Percentiles rank a stretch among this genome's conserved stretches.
phyloP scores from a whole-genome alignment of 2,888 invertebrate genomes.

The Anoncus sp. region DNA sequence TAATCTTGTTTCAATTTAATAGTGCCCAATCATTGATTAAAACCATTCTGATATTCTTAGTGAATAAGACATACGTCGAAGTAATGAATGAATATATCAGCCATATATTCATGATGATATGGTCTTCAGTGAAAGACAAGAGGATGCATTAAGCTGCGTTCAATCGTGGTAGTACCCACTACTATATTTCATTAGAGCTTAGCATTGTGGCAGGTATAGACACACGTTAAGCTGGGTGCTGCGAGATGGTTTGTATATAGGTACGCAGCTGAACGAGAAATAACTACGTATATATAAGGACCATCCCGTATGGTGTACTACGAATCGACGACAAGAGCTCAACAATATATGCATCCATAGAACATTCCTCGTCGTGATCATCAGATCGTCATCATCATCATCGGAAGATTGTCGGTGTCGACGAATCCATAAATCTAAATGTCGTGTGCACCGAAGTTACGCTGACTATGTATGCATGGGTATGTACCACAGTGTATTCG shows the following conservation, averaged over 20 bases:
- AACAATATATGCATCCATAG: slow-evolving; percentile 35
- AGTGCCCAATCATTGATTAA: neutral
- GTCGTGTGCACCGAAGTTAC: slow-evolving; percentile 59
- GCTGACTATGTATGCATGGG: neutral
- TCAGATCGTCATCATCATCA: slow-evolving; percentile 29
- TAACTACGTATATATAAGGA: neutral
- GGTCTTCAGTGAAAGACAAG: slow-evolving; percentile 5
- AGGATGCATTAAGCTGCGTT: slow-evolving; percentile 57
- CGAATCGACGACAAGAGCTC: neutral
- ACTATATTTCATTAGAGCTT: slow-evolving; percentile 65
- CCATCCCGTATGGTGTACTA: neutral
- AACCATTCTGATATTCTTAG: too few species aligned
- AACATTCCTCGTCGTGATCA: slow-evolving; percentile 32
- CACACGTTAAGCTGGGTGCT: slow-evolving; percentile 11
- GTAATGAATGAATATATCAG: neutral
- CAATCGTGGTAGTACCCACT: slow-evolving; percentile 68
- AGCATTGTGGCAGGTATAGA: slow-evolving; percentile 45
- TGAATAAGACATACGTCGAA: neutral
- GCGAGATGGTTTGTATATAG: slow-evolving; percentile 14
- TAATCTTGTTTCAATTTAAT: neutral
- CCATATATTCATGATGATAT: neutral
- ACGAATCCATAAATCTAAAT: slow-evolving; percentile 73
- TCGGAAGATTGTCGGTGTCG: slow-evolving; percentile 30
- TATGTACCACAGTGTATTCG: slow-evolving; percentile 6
- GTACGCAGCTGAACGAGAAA: neutral